Evolutionary conservation across 2,888 invertebrate species (phyloP).

Genomic region (Napeogenes sylphis): DNA sequence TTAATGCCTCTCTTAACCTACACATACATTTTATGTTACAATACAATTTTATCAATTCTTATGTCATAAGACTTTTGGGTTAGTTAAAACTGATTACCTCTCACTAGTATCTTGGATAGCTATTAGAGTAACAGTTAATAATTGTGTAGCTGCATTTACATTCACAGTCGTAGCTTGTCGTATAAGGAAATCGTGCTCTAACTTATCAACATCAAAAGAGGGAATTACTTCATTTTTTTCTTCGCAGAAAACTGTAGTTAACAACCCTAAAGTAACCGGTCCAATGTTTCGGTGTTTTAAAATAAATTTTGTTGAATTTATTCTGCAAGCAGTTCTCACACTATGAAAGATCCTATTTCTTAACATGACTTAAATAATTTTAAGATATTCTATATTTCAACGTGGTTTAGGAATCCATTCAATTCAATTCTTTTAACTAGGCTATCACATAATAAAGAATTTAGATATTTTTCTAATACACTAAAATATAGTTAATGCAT

Average conservation of each 20-base stretch:
- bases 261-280: conserved; percentile 51
- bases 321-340: conserved; percentile 41
- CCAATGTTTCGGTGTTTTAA: conserved; percentile 44
- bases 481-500: no score
- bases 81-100: conserved; percentile 45
- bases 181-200: conserved; percentile 74
- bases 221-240: conserved; percentile 42
- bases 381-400: not conserved
- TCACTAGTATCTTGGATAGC: conserved; percentile 75
- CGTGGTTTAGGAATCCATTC: conserved; percentile 1
- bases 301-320: conserved; percentile 39
- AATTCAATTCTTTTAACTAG: conserved; percentile 12
- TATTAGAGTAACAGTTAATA: conserved; percentile 73
- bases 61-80: not conserved
- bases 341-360: conserved; percentile 47
- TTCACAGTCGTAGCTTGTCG: conserved; percentile 74
- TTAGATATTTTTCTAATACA: not conserved
- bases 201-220: conserved; percentile 47
- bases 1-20: conserved; percentile 62
- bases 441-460: not conserved
- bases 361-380: conserved; percentile 47
- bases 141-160: conserved; percentile 74
- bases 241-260: conserved; percentile 52
- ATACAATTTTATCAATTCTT: conserved; percentile 8
- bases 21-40: not conserved